Evolutionary conservation across 2,797 vertebrate species (phyloP).

Genomic region (Jordanella pulchra): DNA sequence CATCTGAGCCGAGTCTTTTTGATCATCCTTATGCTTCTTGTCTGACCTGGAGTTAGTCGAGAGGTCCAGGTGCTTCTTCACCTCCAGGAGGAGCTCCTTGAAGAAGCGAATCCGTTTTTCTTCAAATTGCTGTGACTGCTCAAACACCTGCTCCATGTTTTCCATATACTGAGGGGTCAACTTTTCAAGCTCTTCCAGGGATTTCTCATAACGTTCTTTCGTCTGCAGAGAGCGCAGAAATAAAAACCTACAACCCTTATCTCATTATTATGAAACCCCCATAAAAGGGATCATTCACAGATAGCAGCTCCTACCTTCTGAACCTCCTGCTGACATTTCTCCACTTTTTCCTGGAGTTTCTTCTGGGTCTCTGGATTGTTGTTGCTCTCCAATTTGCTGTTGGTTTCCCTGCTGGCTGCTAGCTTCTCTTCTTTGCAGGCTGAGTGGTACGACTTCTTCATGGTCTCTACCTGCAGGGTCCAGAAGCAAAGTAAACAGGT

Average conservation of each 20-base stretch:
- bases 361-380: constrained; percentile 92
- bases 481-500: background rate
- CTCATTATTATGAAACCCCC: background rate
- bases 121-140: constrained; percentile 97
- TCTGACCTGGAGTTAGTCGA: constrained; percentile 89
- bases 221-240: constrained; percentile 71
- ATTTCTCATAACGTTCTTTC: constrained; percentile 93
- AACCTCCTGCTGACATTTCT: constrained; percentile 94
- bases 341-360: constrained; percentile 97
- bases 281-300: background rate
- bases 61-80: constrained; percentile 94
- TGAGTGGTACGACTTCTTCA: constrained; percentile 91
- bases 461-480: constrained; percentile 80
- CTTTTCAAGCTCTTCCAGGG: constrained; percentile 90
- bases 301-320: constrained; percentile 84
- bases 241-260: background rate
- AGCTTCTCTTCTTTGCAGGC: constrained; percentile 97
- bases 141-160: constrained; percentile 99
- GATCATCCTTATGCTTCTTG: background rate
- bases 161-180: constrained; percentile 97
- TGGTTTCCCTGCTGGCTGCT: constrained; percentile 89
- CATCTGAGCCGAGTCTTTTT: constrained; percentile 48
- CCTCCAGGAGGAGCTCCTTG: constrained; percentile 88
- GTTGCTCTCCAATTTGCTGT: constrained; percentile 91
- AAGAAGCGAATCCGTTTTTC: constrained; percentile 93